These are phyloP conservation scores for Pseudoatta argentina DNA, from an alignment of 1,140 invertebrate genomes.

Conservation along the genomic window DNA sequence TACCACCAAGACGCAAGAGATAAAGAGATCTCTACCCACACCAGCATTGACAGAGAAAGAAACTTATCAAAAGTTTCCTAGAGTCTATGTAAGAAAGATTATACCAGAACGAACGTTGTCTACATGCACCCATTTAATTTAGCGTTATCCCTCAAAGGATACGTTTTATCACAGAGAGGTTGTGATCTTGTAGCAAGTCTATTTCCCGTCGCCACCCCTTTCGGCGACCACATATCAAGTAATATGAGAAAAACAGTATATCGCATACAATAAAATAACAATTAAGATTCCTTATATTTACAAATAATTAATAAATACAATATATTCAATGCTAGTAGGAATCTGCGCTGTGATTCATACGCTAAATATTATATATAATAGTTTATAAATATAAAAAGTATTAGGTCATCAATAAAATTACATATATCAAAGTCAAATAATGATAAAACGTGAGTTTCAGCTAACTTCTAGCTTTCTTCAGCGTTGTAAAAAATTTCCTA, in stretches of 20 bases:
- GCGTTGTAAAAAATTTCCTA: no score
- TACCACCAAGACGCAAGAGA: conserved; percentile 48
- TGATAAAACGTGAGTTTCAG: no score
- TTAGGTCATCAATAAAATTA: no score
- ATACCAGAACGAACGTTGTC: not conserved
- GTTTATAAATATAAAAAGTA: no score
- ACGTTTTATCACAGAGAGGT: not conserved
- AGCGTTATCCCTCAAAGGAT: not conserved
- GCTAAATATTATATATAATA: no score
- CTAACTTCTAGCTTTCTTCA: no score
- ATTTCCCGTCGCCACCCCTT: conserved; percentile 8
- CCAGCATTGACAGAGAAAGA: not conserved
- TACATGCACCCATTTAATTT: not conserved
- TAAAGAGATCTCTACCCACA: conserved; percentile 55
- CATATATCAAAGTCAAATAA: no score
- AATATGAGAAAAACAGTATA: not conserved
- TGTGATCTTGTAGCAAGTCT: not conserved
- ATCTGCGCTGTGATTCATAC: no score
- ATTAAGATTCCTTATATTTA: no score
- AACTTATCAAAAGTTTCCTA: conserved; percentile 31
- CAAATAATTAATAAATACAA: no score
- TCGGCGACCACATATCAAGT: not conserved
- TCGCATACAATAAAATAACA: not conserved
- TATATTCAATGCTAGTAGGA: no score
- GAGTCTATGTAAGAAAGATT: not conserved